phyloP scores from a whole-genome alignment of 2,113 vertebrate species.

The Colaptes auratus region DNA sequence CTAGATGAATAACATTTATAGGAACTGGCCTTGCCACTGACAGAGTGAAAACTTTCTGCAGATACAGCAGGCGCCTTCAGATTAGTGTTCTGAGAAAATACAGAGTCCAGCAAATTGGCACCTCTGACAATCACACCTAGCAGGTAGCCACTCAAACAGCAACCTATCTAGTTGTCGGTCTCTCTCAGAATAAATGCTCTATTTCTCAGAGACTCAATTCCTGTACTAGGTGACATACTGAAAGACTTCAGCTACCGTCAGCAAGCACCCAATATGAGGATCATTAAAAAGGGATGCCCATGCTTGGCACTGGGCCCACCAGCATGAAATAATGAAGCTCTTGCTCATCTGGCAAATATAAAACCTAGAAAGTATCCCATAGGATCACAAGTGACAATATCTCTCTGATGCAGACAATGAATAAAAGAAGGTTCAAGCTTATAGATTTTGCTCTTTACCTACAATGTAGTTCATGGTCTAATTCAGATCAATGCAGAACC shows the following conservation, averaged over 20 bases:
- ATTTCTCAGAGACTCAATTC: background rate
- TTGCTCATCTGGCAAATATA: background rate
- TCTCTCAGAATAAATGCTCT: no score
- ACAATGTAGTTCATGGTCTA: background rate
- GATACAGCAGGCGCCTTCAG: background rate
- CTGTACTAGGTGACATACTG: background rate
- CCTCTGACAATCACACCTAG: background rate
- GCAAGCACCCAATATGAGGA: rapidly evolving
- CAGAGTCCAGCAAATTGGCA: background rate
- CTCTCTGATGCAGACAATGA: background rate
- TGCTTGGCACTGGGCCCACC: background rate
- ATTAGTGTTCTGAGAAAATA: background rate
- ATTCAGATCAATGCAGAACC: background rate
- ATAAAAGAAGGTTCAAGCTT: background rate
- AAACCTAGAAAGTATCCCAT: background rate
- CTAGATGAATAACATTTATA: background rate
- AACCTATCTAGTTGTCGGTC: background rate
- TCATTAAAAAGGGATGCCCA: background rate
- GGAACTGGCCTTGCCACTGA: background rate
- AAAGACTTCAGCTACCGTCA: background rate
- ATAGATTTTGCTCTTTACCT: background rate
- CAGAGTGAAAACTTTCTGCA: background rate
- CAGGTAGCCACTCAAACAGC: background rate
- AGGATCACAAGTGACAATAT: background rate
- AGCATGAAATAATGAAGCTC: background rate